Evolutionary conservation across 2,888 invertebrate genomes (phyloP).

Genomic region (Formica aserva): DNA sequence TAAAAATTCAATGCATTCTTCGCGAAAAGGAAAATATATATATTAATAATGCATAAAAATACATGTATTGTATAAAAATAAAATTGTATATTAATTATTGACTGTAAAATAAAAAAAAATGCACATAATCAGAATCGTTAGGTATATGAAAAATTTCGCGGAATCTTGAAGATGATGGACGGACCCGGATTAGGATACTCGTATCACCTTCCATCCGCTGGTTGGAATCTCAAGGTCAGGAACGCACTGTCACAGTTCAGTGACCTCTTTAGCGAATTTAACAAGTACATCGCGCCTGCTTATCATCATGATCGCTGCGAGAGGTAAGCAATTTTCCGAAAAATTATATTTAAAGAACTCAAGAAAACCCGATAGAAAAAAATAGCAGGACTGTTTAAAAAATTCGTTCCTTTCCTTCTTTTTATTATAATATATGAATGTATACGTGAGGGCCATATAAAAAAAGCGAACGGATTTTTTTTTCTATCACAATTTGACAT

Average conservation of each 20-base stretch:
- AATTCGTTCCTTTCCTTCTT: not conserved
- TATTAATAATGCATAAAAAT: too few relatives aligned
- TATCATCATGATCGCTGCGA: constrained; percentile 99
- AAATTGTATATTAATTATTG: not conserved
- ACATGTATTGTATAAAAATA: not conserved
- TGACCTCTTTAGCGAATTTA: constrained; percentile 98
- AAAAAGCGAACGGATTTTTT: not conserved
- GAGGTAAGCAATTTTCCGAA: constrained; percentile 87
- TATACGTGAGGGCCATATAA: not conserved
- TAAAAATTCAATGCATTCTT: not conserved
- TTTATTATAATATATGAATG: not conserved
- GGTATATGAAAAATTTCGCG: not conserved
- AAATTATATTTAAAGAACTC: constrained; percentile 25
- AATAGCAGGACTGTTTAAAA: not conserved
- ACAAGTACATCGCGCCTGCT: constrained; percentile 97
- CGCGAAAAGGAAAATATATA: not conserved
- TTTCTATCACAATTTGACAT: not conserved
- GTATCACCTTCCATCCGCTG: constrained; percentile 93
- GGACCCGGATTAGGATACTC: constrained; percentile 92
- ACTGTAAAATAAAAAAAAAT: not conserved
- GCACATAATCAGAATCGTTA: not conserved
- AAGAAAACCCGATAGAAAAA: not conserved
- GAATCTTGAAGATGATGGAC: constrained; percentile 84
- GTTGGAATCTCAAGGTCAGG: constrained; percentile 91
- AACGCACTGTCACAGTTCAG: constrained; percentile 95